Evolutionary conservation across 2,113 vertebrate species (phyloP), one percentile per base, ranked within the genome.

Genomic region (Eulacestoma nigropectus): DNA sequence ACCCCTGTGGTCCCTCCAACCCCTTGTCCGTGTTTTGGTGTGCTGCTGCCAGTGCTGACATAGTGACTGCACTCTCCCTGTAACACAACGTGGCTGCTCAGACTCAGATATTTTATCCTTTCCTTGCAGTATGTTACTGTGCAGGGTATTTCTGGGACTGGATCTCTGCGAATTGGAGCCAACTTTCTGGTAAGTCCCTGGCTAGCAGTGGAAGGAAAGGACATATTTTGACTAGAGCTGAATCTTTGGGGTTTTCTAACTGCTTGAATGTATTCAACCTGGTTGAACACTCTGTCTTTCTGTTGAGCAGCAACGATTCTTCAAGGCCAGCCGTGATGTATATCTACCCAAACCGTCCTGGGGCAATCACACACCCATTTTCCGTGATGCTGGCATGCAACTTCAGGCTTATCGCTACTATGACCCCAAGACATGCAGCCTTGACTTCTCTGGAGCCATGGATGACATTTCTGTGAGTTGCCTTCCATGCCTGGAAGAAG

Each of bases 311-410:
- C 98, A 99, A 97, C 98, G 99, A 19, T 99, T 99, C 97, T 99
- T 99, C 95, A 98, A 98, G 86, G 97, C 96, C 30, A 98, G 98
- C 72, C 97, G 84, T 55, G 99, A 99, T 22, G 98, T 99, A 30
- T 99, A 99, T 80, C 98, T 99, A 73, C 99, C 99, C 77, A 99
- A 99, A 96, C 99, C 99, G 0, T 98, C 99, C 81, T 99, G 99
- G 99, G 99, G 99, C 49, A 99, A 99, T 93, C 99, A 99, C 97
- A 99, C 99, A 1, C 99, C 99, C 67, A 99, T 99, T 97, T 99
- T 99, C 97, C 98, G 99, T 88, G 99, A 99, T 20, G 99, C 99
- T 16, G 99, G 99, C 87, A 95, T 99, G 98, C 98, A 99, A 25
- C 98, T 99, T 13, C 99, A 99, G 85, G 97, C 98, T 10, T 99